These are phyloP conservation scores for Panthera uncia DNA, from an alignment of 2,113 vertebrate genomes.

Conservation along the genomic window DNA sequence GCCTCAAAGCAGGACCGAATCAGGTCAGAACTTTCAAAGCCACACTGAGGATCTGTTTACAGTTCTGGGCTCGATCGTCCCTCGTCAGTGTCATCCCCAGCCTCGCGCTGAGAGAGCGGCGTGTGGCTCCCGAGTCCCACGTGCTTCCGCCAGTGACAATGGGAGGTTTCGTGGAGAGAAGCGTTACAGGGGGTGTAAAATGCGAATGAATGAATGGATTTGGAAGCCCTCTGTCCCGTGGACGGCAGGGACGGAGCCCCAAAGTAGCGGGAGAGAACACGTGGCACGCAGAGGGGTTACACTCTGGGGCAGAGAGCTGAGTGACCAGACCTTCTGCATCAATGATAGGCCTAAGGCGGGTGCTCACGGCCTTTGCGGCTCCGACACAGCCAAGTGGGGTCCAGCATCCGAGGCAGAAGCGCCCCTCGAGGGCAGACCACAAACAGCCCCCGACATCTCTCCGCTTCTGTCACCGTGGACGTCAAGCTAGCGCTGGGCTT, in stretches of 20 bases:
- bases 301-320: neutral
- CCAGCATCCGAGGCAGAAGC: neutral
- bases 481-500: neutral
- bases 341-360: neutral
- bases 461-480: neutral
- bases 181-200: neutral
- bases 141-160: neutral
- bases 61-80: too few relatives aligned
- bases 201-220: accelerated
- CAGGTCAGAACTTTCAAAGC: neutral
- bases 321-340: too few relatives aligned
- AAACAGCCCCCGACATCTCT: neutral
- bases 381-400: accelerated
- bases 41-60: neutral
- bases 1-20: neutral
- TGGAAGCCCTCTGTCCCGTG: neutral
- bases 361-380: neutral
- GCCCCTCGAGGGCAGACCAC: neutral
- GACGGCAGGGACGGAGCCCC: neutral
- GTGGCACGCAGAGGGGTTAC: accelerated
- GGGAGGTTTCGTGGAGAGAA: neutral
- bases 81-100: neutral
- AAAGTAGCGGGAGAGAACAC: neutral
- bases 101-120: accelerated
- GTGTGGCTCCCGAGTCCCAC: neutral